Base-by-base conservation (phyloP, 2,113 vertebrate species). In the Haplochromis burtoni region DNA sequence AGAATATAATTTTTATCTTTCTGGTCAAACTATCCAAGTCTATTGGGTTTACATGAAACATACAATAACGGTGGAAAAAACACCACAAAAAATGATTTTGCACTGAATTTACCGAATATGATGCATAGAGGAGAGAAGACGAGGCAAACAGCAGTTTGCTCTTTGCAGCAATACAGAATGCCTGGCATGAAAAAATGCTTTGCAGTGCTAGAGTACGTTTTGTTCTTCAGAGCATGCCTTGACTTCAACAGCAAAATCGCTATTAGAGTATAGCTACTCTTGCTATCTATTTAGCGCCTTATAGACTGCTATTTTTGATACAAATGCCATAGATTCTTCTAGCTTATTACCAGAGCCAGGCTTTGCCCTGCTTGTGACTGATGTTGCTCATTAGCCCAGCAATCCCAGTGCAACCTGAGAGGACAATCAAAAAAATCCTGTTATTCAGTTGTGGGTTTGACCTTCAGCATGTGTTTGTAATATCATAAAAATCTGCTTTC, bases 41-140 rank as follows among this genome's bases (percentile, higher is more conserved):
- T 93, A 71, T 85, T 92, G 53, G 82, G 88, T 91, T 94, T 92
- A 91, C 88, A 86, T 83, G 31, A 81, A 92, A 87, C 71, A 86
- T 10, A 47, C 4, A 49, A 61, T 21, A 71, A 79, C 61, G n/a
- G 73, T 80, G 87, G 63, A 55, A 84, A 82, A 57, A 80, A 54
- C 7, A 82, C 68, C 80, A 87, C 63, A 76, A 57, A 59, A 54
- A 68, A 76, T n/a, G 5, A 49, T 40, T 87, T 91, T 94, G 89
- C 90, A 93, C 91, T 91, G 88, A 90, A 90, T 53, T 81, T 54
- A 66, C 8, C 86, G 57, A 86, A 81, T 47, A 78, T 11, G 21
- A 19, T 6, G 80, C 71, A 19, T 68, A 12, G 40, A 82, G 19
- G 54, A 84, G 54, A 38, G 47, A 47, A 19, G 26, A 57, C 2